phyloP scores from a whole-genome alignment of 2,113 vertebrate species.

The Tachycineta bicolor region DNA sequence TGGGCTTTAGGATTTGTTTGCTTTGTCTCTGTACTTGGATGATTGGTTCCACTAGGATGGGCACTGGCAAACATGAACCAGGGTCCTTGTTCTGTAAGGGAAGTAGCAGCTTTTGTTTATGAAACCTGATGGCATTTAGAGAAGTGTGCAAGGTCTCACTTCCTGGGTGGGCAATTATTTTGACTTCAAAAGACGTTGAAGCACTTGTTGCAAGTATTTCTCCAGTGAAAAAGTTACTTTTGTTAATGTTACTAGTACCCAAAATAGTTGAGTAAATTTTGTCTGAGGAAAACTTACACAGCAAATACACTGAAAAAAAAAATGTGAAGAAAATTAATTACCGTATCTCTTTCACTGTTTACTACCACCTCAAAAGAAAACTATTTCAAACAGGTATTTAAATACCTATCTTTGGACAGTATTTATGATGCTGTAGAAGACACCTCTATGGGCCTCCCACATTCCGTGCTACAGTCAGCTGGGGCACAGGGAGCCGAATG shows the following conservation, averaged over 20 bases:
- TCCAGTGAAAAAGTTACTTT: background rate
- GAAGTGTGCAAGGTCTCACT: background rate
- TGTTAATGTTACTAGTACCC: background rate
- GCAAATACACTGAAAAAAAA: background rate
- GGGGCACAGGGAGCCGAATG: background rate
- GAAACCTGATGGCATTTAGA: background rate
- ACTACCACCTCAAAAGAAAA: background rate
- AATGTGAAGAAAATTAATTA: background rate
- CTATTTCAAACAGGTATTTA: background rate
- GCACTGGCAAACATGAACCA: background rate
- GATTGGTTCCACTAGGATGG: background rate
- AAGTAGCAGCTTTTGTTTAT: background rate
- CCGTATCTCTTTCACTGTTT: background rate
- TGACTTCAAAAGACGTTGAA: background rate
- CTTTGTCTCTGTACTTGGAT: background rate
- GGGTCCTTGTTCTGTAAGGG: background rate
- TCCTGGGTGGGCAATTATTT: background rate
- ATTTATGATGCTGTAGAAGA: rapidly evolving
- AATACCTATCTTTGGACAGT: background rate
- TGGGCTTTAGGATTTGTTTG: background rate
- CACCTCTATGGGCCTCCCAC: background rate
- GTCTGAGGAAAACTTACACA: background rate
- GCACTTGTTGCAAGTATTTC: background rate
- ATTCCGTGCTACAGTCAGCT: background rate
- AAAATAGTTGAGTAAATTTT: background rate